These are phyloP conservation scores for Catotricha subobsoleta DNA, from an alignment of 2,888 invertebrate genomes.

Conservation along the genomic window DNA sequence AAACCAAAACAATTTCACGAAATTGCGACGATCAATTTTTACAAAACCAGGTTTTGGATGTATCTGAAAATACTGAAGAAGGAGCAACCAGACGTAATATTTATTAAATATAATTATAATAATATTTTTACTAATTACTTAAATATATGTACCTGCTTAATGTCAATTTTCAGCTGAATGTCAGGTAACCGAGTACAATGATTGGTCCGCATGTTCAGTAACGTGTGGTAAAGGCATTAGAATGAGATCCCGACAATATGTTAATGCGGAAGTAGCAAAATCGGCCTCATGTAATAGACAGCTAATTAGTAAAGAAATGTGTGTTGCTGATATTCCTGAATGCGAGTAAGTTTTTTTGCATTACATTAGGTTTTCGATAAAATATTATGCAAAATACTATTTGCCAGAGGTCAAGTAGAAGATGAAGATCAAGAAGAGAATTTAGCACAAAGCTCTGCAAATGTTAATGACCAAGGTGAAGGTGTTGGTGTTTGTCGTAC, in stretches of 20 bases:
- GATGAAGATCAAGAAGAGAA: constrained; percentile 28
- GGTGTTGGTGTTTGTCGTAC: constrained; percentile 27
- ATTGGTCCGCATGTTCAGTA: constrained; percentile 69
- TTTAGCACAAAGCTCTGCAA: constrained; percentile 20
- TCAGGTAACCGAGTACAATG: constrained; percentile 50
- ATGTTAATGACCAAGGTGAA: constrained; percentile 24
- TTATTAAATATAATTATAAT: not conserved
- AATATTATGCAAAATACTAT: not conserved
- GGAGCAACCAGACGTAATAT: constrained; percentile 43
- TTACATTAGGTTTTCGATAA: not conserved
- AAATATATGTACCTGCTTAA: too few species aligned
- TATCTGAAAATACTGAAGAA: constrained; percentile 49
- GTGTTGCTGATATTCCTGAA: constrained; percentile 55
- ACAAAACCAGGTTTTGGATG: constrained; percentile 39
- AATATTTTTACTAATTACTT: not conserved
- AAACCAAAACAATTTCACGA: constrained; percentile 55
- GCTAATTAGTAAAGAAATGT: constrained; percentile 78
- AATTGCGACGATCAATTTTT: constrained; percentile 50
- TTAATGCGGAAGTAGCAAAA: constrained; percentile 48
- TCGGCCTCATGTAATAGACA: constrained; percentile 52
- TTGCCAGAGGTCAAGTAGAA: not conserved
- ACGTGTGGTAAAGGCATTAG: constrained; percentile 75
- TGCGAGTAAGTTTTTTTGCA: constrained; percentile 42
- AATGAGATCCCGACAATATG: constrained; percentile 56
- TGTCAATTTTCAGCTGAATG: constrained; percentile 50